phyloP scores from a whole-genome alignment of 2,797 vertebrate genomes.

The Pantherophis vulpinus region DNA sequence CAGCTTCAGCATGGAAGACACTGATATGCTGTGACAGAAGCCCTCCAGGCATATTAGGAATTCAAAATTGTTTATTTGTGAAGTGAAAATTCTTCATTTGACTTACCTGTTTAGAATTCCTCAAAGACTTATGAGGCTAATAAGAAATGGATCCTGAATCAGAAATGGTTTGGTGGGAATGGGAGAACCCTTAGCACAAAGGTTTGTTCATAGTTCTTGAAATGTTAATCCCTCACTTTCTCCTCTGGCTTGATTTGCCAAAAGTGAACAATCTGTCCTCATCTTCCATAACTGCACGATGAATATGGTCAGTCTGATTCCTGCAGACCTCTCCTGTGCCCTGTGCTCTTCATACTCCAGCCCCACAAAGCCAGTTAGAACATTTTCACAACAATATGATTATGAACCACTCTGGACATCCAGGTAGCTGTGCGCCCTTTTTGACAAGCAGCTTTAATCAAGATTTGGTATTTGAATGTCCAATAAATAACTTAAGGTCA shows the following conservation, averaged over 20 bases:
- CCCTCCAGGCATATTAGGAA: conserved; percentile 25
- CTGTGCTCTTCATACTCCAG: conserved; percentile 38
- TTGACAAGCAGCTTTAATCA: conserved; percentile 15
- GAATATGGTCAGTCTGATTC: conserved; percentile 29
- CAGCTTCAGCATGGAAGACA: conserved; percentile 98
- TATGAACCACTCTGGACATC: background rate
- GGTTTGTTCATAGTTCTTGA: conserved; percentile 9
- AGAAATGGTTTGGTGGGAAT: conserved; percentile 9
- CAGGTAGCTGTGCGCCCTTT: background rate
- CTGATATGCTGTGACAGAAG: conserved; percentile 84
- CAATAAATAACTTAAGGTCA: background rate
- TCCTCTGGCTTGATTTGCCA: conserved; percentile 23
- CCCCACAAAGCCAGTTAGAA: background rate
- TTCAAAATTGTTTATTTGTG: conserved; percentile 44
- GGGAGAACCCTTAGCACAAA: background rate
- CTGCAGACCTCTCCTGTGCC: conserved; percentile 18
- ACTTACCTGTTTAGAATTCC: conserved; percentile 38
- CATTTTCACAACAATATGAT: background rate
- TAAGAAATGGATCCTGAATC: conserved; percentile 45
- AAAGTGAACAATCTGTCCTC: conserved; percentile 19
- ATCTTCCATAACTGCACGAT: conserved; percentile 23
- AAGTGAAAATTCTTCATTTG: conserved; percentile 39
- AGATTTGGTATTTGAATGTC: background rate
- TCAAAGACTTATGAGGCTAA: conserved; percentile 46
- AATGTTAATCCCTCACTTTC: conserved; percentile 17